These are phyloP conservation scores for Trachythela sp. DNA, from an alignment of 64 coral and sea anemone species.

Conservation along the genomic window DNA sequence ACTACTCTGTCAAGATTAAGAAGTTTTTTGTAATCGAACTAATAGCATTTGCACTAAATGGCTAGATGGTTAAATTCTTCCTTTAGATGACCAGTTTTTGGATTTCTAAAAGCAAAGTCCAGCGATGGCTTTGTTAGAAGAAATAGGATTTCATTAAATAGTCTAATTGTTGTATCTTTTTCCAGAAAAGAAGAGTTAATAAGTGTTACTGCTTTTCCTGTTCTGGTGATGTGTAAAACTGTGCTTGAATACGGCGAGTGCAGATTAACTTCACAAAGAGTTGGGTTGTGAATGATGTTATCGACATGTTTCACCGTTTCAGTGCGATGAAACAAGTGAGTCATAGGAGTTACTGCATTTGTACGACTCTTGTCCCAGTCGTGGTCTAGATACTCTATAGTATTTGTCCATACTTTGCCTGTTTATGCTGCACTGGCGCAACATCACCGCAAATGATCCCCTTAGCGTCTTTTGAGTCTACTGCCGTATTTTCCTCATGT, in stretches of 20 bases:
- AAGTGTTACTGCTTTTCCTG: constrained; percentile 20
- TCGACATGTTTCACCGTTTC: too few species aligned
- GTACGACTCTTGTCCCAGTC: constrained; percentile 21
- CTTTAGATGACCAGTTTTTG: neutral
- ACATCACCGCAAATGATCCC: constrained; percentile 21
- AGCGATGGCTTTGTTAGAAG: constrained; percentile 23
- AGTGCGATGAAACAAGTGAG: constrained; percentile 45
- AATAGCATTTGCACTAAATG: neutral
- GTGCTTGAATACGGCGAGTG: neutral
- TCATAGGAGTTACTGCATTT: constrained; percentile 43
- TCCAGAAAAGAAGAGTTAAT: constrained; percentile 26
- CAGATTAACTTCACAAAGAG: too few species aligned
- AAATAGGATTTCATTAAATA: constrained; percentile 42
- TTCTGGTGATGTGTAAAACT: neutral
- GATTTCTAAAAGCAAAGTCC: constrained; percentile 34
- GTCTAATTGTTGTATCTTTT: constrained; percentile 37
- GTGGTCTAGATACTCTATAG: constrained; percentile 30
- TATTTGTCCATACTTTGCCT: constrained; percentile 38
- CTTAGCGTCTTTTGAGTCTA: constrained; percentile 44
- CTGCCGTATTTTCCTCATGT: neutral
- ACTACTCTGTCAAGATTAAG: constrained; percentile 33
- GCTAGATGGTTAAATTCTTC: constrained; percentile 6
- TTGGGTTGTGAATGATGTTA: neutral
- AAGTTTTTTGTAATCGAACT: neutral
- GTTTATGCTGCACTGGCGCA: constrained; percentile 39